These are phyloP conservation scores for Dendrocincla tyrannina DNA, from an alignment of 2,797 vertebrate genomes.

Conservation along the genomic window DNA sequence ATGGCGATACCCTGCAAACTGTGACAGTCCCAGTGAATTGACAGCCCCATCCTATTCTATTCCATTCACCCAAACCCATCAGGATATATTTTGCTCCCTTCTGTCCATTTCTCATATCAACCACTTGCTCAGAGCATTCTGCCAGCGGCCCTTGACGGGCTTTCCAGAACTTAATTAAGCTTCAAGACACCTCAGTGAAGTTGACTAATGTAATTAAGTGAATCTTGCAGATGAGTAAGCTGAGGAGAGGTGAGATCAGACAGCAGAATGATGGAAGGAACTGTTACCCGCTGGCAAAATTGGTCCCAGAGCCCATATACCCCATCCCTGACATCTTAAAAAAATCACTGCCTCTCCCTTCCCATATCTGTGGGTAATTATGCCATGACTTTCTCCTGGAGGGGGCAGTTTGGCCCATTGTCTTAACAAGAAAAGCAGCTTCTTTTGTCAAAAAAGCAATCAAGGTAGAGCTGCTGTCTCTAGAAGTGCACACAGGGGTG, in stretches of 20 bases:
- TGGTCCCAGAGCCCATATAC: not conserved
- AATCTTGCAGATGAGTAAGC: constrained; percentile 37
- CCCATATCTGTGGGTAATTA: not conserved
- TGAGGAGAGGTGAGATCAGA: constrained; percentile 25
- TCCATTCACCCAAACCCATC: not conserved
- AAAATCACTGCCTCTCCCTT: not conserved
- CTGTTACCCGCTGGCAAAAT: not conserved
- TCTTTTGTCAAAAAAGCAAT: not conserved
- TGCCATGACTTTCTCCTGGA: not conserved
- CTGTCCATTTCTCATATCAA: not conserved
- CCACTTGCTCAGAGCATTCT: not conserved
- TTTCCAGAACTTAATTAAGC: constrained; percentile 54
- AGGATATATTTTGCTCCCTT: not conserved
- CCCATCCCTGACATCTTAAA: not conserved
- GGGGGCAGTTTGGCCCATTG: not conserved
- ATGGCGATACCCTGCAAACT: not conserved
- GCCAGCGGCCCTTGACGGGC: not conserved
- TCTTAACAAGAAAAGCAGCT: not conserved
- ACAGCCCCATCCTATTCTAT: accelerated
- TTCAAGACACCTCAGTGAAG: constrained; percentile 41
- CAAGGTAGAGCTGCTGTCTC: not conserved
- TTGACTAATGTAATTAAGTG: constrained; percentile 51
- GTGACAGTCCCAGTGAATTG: accelerated
- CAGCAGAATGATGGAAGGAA: not conserved
- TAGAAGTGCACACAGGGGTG: not conserved